Evolutionary conservation across 1,140 invertebrate species (phyloP).

Genomic region (Euwallacea similis): DNA sequence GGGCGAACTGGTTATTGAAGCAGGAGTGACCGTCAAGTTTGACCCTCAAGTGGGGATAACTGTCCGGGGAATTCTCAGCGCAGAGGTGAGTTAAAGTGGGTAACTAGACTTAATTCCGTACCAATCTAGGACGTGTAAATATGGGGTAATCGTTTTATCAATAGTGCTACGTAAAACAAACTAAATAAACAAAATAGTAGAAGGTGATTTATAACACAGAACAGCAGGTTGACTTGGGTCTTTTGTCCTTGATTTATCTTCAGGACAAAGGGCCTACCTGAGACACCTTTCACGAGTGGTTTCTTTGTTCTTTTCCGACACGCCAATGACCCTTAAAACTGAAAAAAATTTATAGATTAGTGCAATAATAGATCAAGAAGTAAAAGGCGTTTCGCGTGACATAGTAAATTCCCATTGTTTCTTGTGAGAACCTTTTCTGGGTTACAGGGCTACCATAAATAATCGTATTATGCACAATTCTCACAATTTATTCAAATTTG

Average conservation of each 20-base stretch:
- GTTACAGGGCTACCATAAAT: not conserved
- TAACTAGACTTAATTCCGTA: no score
- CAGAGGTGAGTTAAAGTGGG: conserved; percentile 67
- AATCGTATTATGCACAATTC: no score
- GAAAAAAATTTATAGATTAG: no score
- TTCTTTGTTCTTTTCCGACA: not conserved
- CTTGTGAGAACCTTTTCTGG: not conserved
- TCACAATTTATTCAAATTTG: no score
- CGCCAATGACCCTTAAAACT: no score
- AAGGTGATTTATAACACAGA: no score
- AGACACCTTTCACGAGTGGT: not conserved
- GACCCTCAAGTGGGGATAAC: conserved; percentile 88
- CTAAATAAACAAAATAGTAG: no score
- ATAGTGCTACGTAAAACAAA: no score
- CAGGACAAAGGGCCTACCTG: not conserved
- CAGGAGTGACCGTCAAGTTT: conserved; percentile 84
- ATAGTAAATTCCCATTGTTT: not conserved
- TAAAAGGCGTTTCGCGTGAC: no score
- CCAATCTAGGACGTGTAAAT: no score
- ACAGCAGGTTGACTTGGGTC: not conserved
- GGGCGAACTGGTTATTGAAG: conserved; percentile 77
- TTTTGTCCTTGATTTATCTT: not conserved
- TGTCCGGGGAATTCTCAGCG: conserved; percentile 81
- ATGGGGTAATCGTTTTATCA: no score
- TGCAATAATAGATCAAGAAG: no score